Conservation (phyloP, 2,113 vertebrate species). For the Heterochromis multidens region DNA sequence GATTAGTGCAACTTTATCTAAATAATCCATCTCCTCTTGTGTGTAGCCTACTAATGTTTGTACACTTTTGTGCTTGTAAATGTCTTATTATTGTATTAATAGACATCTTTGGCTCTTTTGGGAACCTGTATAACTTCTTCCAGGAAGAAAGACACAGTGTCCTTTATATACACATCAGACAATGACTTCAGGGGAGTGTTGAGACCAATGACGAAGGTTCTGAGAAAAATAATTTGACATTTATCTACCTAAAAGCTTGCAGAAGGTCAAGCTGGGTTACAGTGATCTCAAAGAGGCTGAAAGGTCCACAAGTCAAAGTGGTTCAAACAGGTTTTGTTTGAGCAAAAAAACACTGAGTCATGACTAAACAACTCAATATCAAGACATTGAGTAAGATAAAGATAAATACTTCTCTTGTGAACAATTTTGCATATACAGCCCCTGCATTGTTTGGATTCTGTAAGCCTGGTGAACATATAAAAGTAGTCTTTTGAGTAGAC, state of each 20-base stretch:
- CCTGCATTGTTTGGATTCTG: not conserved
- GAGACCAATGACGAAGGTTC: not conserved
- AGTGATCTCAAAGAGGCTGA: constrained; percentile 23
- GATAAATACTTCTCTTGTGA: not conserved
- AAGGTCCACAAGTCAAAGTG: not conserved
- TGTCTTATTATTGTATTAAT: not conserved
- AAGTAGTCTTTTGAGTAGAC: not conserved
- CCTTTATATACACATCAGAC: not conserved
- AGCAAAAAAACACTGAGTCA: not conserved
- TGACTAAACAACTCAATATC: not conserved
- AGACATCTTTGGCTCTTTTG: not conserved
- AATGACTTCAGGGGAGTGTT: constrained; percentile 1
- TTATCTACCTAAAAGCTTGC: constrained; percentile 18
- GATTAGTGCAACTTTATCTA: not conserved
- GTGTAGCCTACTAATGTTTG: not conserved
- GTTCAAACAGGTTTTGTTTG: not conserved
- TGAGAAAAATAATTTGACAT: constrained; percentile 34
- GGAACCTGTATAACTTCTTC: not conserved
- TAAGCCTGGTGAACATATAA: not conserved
- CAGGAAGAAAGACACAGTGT: constrained; percentile 7
- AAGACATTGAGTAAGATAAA: not conserved
- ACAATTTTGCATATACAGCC: not conserved
- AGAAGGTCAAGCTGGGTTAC: constrained; percentile 13
- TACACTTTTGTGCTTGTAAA: not conserved
- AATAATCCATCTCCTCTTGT: not conserved